Conservation (phyloP, 2,113 vertebrate species). For the Speoplatyrhinus poulsoni region DNA sequence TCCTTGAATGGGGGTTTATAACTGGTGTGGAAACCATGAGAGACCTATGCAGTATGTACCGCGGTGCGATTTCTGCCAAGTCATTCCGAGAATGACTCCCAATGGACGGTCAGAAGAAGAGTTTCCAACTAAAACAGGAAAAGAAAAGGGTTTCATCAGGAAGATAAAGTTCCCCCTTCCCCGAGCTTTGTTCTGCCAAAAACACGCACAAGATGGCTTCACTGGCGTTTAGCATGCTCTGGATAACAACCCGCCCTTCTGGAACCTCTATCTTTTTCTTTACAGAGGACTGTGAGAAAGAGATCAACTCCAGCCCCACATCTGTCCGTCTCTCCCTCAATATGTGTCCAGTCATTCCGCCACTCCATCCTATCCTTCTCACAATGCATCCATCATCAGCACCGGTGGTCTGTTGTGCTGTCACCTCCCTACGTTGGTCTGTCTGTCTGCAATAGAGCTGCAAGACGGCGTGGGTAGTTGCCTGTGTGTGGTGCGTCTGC, state of each 20-base stretch:
- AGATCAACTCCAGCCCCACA: constrained; percentile 47
- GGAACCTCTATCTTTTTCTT: constrained; percentile 64
- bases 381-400: constrained; percentile 64
- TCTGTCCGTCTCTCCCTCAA: constrained; percentile 65
- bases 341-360: constrained; percentile 70
- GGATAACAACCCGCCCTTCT: constrained; percentile 45
- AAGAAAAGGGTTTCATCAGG: no score
- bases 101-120: neutral
- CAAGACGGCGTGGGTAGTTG: constrained; percentile 64
- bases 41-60: neutral
- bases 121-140: neutral
- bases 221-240: constrained; percentile 14
- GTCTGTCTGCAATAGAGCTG: constrained; percentile 66
- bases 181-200: no score
- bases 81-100: neutral
- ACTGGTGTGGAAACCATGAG: neutral
- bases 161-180: no score
- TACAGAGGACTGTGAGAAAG: constrained; percentile 60
- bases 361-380: constrained; percentile 66
- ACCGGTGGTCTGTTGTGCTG: constrained; percentile 62
- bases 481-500: constrained; percentile 45
- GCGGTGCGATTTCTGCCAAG: neutral
- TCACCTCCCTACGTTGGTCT: constrained; percentile 63
- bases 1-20: neutral
- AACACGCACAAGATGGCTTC: neutral